Conservation (phyloP, 53 echinoderm and acorn worm species). For the Apostichopus leukothele region DNA sequence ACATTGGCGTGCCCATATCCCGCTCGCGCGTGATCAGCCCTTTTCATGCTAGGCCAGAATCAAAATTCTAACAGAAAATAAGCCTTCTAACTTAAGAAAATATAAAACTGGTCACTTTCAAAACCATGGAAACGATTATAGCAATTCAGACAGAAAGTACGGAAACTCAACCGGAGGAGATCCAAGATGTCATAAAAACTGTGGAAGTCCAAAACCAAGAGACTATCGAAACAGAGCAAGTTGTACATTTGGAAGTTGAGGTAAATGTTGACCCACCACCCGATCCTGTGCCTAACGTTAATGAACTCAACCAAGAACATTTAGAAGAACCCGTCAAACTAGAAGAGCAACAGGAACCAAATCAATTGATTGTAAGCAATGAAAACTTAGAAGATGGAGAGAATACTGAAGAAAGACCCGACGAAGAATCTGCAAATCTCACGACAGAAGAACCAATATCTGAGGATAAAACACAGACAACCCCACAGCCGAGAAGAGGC, state of each 20-base stretch:
- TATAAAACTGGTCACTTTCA: conserved; percentile 9
- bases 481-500: background rate
- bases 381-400: background rate
- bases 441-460: background rate
- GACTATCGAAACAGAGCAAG: background rate
- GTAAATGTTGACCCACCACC: background rate
- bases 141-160: background rate
- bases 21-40: conserved; percentile 1
- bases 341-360: background rate
- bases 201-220: background rate
- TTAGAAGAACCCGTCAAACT: background rate
- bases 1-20: conserved; percentile 28
- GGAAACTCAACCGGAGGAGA: background rate
- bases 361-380: background rate
- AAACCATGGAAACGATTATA: conserved; percentile 11
- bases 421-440: background rate
- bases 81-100: background rate
- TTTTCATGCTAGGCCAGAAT: conserved; percentile 35
- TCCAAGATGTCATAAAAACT: conserved; percentile 2
- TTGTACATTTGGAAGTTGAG: background rate
- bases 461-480: background rate
- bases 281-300: background rate
- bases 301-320: background rate
- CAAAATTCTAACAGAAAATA: conserved; percentile 32
- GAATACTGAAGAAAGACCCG: background rate